Conservation (phyloP, 2,888 invertebrate species). For the Didymodactylos carnosus region DNA sequence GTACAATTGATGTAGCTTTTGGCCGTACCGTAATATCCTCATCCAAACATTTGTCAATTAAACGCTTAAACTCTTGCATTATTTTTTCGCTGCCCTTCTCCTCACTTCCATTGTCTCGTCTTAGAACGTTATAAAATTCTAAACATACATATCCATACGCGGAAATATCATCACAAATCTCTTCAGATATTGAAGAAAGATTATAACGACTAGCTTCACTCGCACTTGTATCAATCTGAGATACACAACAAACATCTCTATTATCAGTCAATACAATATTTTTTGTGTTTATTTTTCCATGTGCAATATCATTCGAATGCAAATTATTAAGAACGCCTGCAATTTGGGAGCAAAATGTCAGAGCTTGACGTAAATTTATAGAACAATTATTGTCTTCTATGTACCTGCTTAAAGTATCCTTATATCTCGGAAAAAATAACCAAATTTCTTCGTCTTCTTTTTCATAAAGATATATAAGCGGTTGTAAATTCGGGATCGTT, state of each 20-base stretch:
- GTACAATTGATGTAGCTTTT: not conserved
- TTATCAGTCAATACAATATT: not conserved
- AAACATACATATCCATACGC: not conserved
- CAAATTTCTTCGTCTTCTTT: not conserved
- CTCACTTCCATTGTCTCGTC: not conserved
- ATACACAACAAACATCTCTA: not conserved
- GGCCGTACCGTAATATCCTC: not conserved
- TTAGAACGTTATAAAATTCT: not conserved
- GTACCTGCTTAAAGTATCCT: not conserved
- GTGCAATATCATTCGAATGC: not conserved
- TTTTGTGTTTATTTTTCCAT: not conserved
- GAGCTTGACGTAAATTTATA: not conserved
- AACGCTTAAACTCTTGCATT: not conserved
- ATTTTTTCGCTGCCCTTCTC: too few relatives aligned
- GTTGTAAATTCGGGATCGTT: not conserved
- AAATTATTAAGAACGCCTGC: not conserved
- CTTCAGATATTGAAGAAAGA: not conserved
- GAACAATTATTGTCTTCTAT: not conserved
- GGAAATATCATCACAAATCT: not conserved
- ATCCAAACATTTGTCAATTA: not conserved
- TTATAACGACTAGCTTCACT: too few relatives aligned
- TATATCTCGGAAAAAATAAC: not conserved
- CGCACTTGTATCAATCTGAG: not conserved
- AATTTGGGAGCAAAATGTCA: not conserved
- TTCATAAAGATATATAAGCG: not conserved